Evolutionary conservation across 1,140 invertebrate species (phyloP), one percentile per base, ranked within the genome.

Genomic region (Aphis craccivora): DNA sequence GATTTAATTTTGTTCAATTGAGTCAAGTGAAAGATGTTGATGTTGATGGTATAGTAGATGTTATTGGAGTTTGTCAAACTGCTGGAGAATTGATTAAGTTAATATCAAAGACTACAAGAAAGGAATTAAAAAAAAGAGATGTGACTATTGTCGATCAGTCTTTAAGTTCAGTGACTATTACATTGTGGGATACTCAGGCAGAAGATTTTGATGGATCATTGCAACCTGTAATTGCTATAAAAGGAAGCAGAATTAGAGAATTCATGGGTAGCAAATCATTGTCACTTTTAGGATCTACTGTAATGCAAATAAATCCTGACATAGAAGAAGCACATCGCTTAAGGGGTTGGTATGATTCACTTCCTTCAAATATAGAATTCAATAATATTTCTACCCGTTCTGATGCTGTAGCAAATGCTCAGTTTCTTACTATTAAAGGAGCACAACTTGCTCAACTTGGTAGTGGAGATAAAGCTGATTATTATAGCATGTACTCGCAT

Each of bases 111-210:
- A 96, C 96, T 89, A 97, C 97, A 0, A 97, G 97, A 55, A 97
- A 97, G 95, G 97, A 99, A 95, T 95, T 99, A 6, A 97, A 97
- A 94, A 99, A 99, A 95, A 96, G 98, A 94, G 99, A 99, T 94
- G 94, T 99, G 3, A 96, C 96, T 30, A 94, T 99, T 18, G 97
- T 99, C 0, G 99, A 99, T 95, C 96, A 97, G 94, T 97, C 97
- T 76, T 97, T 97, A 94, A 96, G 97, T 91, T 97, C 97, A 93
- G 97, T 99, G 40, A 95, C 94, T 48, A 94, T 98, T 1, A 97
- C 97, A 1, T 94, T 98, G 0, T 98, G 98, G 98, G 98, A 97
- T 14, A 95, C 95, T 91, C 96, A 98, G 94, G 99, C 99, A 14
- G 97, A 98, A 94, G 97, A 96, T 53, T 99, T 99, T 95, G 97